Base-by-base conservation (phyloP, 2,113 vertebrate species). In the Motacilla alba region DNA sequence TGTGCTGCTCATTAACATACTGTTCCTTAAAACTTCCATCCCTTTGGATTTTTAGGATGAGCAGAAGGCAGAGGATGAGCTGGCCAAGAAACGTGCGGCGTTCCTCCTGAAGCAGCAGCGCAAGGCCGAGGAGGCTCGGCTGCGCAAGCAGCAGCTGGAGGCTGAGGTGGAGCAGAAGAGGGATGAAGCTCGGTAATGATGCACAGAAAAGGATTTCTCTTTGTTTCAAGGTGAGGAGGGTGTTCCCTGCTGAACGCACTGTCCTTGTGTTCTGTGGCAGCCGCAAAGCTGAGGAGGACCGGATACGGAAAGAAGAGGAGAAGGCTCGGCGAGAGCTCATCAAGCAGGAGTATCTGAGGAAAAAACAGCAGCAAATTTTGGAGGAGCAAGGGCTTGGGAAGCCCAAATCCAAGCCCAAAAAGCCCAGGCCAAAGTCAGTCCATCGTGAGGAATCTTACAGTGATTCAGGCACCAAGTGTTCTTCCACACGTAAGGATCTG, bases 41-140 rank as follows among this genome's bases (percentile, higher is more conserved):
- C 44, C 49, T 28, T 1, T 75, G 84, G 24, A 14, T 75, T 41
- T 49, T 78, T 11, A 99, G 99, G 99, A 99, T 26, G 99, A 99
- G 0, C 99, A 99, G 97, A 99, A 99, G 75, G 98, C 99, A 2
- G 99, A 99, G 47, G 99, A 99, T 1, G 99, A 99, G 94, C 97
- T 99, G 10, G 99, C 99, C 0, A 99, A 99, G 64, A 99, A 99
- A 26, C 98, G 99, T 0, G 99, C 99, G 0, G 99, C 99, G 1
- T 99, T 99, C 96, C 98, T 99, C 2, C 94, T 99, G 47, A 99
- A 99, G 27, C 99, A 99, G 97, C 99, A 99, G 97, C 99, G 99
- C 86, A 99, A 99, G 96, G 99, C 99, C 0, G 99, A 99, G 91
- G 99, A 99, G 97, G 97, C 99, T 0, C 98, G 99, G 4, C 37